These are phyloP conservation scores for Barnardius zonarius DNA, from an alignment of 2,113 vertebrate species.

Conservation along the genomic window DNA sequence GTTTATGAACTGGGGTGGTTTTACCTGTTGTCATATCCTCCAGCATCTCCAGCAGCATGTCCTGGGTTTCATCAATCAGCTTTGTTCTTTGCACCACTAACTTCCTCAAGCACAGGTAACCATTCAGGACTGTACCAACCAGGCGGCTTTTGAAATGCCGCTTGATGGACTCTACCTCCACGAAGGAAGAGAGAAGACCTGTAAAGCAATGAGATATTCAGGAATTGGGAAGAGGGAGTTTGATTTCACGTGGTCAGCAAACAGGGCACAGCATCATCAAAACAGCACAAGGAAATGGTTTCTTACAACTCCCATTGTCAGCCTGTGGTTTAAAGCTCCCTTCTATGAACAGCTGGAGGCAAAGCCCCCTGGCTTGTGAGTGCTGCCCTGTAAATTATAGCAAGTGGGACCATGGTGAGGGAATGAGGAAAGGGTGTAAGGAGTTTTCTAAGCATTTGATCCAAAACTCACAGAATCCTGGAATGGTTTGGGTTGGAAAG, in stretches of 20 bases:
- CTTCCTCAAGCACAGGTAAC: slow-evolving; percentile 95
- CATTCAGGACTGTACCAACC: slow-evolving; percentile 95
- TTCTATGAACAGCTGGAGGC: neutral
- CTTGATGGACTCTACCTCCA: slow-evolving; percentile 98
- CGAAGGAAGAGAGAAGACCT: slow-evolving; percentile 96
- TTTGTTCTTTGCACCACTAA: slow-evolving; percentile 98
- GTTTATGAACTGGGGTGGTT: neutral
- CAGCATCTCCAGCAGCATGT: slow-evolving; percentile 98
- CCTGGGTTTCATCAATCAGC: slow-evolving; percentile 96
- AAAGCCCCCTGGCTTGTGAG: neutral
- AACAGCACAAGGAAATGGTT: neutral
- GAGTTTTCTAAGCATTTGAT: neutral
- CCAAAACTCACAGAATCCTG: neutral
- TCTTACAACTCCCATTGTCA: neutral
- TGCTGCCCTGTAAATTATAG: neutral
- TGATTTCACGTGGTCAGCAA: neutral
- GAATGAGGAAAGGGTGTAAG: neutral
- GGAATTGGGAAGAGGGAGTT: neutral
- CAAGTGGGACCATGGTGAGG: accelerated
- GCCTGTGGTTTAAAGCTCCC: neutral
- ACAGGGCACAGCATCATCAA: neutral
- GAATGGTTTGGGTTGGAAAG: neutral
- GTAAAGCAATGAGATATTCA: neutral
- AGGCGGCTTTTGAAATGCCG: slow-evolving; percentile 95
- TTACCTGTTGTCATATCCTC: slow-evolving; percentile 99